These are phyloP conservation scores for Monopis laevigella DNA, from an alignment of 2,888 invertebrate species.

Conservation along the genomic window DNA sequence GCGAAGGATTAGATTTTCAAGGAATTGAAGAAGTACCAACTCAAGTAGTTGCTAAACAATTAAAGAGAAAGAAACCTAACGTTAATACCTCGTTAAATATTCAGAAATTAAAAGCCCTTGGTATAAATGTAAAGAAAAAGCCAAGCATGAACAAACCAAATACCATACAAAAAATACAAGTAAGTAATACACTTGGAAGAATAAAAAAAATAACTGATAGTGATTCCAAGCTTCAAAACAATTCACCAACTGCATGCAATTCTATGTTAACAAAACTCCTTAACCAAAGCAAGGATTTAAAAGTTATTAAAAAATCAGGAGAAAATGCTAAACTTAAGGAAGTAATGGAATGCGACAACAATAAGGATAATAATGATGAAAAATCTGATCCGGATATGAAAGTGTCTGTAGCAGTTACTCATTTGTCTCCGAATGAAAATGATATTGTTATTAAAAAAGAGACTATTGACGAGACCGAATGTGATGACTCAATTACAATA, in stretches of 20 bases:
- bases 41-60: conserved; percentile 40
- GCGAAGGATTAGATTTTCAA: conserved; percentile 52
- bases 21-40: conserved; percentile 58
- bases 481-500: too few species aligned
- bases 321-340: background rate
- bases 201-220: too few species aligned
- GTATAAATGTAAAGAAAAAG: conserved; percentile 50
- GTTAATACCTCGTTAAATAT: conserved; percentile 32
- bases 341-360: background rate
- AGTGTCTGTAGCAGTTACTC: background rate
- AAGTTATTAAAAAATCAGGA: conserved; percentile 2
- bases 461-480: too few species aligned
- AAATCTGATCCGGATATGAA: background rate
- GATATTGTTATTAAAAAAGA: too few species aligned
- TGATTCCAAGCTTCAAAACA: too few species aligned
- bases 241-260: too few species aligned
- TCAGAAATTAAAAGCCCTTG: conserved; percentile 48
- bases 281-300: background rate
- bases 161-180: too few species aligned
- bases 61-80: conserved; percentile 27
- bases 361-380: background rate
- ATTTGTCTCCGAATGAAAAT: too few species aligned
- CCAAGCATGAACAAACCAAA: too few species aligned
- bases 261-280: background rate
- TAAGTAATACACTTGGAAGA: too few species aligned